Evolutionary conservation across 2,888 invertebrate genomes (phyloP).

Genomic region (Sinopyrophorus schimmeli): DNA sequence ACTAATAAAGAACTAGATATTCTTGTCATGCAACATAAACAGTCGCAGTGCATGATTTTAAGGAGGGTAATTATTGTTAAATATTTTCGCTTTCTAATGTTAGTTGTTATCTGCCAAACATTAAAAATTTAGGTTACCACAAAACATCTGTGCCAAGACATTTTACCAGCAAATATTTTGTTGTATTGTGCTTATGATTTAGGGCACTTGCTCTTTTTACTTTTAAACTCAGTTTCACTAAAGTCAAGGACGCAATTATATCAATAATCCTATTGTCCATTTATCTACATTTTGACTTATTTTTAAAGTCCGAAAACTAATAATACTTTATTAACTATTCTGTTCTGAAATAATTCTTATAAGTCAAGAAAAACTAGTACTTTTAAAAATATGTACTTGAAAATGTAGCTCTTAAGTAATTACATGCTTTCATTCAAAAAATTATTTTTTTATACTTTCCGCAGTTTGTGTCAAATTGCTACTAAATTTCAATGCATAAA

Average conservation of each 20-base stretch:
- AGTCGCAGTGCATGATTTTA: constrained; percentile 42
- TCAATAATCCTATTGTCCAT: not conserved
- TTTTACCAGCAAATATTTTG: constrained; percentile 18
- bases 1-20: constrained; percentile 33
- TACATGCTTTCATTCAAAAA: no score
- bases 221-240: constrained; percentile 20
- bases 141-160: constrained; percentile 21
- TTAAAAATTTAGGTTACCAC: constrained; percentile 46
- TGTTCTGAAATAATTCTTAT: no score
- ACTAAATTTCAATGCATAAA: no score
- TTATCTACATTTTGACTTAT: no score
- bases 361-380: no score
- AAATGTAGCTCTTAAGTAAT: no score
- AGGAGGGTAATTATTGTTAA: constrained; percentile 50
- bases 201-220: constrained; percentile 18
- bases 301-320: no score
- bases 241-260: constrained; percentile 19
- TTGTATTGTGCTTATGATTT: constrained; percentile 23
- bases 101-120: constrained; percentile 41
- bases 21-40: constrained; percentile 41
- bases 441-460: no score
- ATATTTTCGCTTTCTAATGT: constrained; percentile 53
- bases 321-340: no score
- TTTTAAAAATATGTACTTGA: no score
- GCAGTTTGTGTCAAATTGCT: no score